Conservation (phyloP, 30 jellyfish, hydroid and myxozoan genomes). For the Pseudorhiza aurosa region DNA sequence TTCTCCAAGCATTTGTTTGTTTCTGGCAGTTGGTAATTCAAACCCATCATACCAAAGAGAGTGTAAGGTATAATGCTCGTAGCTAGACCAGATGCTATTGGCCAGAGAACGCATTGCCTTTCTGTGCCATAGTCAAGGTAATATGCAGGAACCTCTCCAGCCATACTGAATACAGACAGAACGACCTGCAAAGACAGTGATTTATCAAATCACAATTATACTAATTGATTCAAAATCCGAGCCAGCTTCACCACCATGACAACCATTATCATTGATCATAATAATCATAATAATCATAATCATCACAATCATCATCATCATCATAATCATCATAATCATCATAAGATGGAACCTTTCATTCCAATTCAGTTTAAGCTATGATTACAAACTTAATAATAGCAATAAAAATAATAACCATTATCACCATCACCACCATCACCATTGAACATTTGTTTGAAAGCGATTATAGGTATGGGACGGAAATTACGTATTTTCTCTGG, state of each 20-base stretch:
- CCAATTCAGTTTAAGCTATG: no score
- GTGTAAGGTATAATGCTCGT: constrained; percentile 77
- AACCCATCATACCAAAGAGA: constrained; percentile 70
- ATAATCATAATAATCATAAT: background rate
- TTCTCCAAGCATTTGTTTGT: constrained; percentile 84
- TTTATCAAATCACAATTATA: background rate
- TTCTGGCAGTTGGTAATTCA: constrained; percentile 74
- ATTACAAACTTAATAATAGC: no score
- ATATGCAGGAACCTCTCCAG: constrained; percentile 40
- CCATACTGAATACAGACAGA: constrained; percentile 68
- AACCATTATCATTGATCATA: background rate
- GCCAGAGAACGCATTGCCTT: constrained; percentile 69
- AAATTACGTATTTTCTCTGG: no score
- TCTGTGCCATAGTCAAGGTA: constrained; percentile 52
- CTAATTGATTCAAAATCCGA: no score
- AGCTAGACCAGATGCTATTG: constrained; percentile 63
- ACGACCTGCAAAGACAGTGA: constrained; percentile 23
- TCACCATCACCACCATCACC: no score
- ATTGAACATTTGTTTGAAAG: no score
- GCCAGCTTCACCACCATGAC: no score
- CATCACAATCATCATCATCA: background rate
- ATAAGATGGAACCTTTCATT: no score
- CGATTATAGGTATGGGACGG: no score
- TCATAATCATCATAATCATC: background rate
- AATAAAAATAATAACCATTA: no score